Conservation (phyloP, 2,797 vertebrate species). For the Ciconia nigra region DNA sequence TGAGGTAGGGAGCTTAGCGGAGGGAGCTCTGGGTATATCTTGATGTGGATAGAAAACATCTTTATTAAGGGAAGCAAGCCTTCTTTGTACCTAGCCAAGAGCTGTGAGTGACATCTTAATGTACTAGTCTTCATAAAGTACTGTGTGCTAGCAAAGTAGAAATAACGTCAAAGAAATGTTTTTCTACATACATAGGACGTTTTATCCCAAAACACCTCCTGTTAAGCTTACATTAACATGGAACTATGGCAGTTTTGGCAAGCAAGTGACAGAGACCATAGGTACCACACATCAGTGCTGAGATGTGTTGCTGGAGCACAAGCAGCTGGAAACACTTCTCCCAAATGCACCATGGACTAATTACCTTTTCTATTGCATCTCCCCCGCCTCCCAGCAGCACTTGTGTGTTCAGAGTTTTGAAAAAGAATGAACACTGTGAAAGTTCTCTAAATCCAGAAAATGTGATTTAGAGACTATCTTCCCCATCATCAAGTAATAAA, state of each 20-base stretch:
- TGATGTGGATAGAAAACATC: neutral
- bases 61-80: neutral
- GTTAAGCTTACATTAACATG: neutral
- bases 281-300: neutral
- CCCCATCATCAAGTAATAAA: neutral
- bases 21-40: neutral
- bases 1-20: neutral
- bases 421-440: neutral
- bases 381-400: neutral
- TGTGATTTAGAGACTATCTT: neutral
- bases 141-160: neutral
- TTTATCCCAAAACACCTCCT: neutral
- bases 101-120: neutral
- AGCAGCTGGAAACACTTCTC: neutral
- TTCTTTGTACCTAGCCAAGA: neutral
- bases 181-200: rapidly evolving
- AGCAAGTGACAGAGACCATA: neutral
- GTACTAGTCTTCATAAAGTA: neutral
- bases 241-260: neutral
- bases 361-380: neutral
- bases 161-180: neutral
- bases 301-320: neutral
- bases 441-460: neutral
- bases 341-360: neutral
- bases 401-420: neutral